Evolutionary conservation across 37 sponge, comb jelly and placozoan genomes (phyloP).

Genomic region (Haliclona indistincta): DNA sequence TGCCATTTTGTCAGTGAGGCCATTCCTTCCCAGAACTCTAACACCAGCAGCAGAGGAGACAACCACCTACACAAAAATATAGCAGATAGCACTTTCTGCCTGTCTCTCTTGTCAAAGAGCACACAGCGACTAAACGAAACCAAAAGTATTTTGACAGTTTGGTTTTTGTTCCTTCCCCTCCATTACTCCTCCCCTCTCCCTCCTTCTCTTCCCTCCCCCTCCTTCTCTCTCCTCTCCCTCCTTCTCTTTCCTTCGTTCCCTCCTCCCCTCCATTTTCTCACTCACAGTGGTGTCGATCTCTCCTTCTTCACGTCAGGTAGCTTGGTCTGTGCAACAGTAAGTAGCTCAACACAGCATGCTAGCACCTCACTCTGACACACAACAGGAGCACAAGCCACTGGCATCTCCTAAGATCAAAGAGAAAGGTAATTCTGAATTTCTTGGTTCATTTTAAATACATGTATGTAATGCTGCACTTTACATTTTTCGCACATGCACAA

Average conservation of each 20-base stretch:
- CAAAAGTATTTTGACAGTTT: neutral
- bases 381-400: slow-evolving; percentile 42
- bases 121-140: neutral
- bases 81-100: neutral
- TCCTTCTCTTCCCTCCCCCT: neutral
- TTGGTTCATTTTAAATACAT: neutral
- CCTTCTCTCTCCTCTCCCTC: neutral
- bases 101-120: neutral
- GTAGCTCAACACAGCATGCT: slow-evolving; percentile 13
- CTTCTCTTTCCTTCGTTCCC: neutral
- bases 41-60: slow-evolving; percentile 53
- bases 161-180: neutral
- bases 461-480: neutral
- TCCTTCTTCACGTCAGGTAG: slow-evolving; percentile 3
- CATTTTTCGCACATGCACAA: slow-evolving; percentile 2
- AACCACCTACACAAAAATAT: slow-evolving; percentile 57
- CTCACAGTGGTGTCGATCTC: neutral
- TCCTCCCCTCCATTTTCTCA: neutral
- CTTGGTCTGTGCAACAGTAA: slow-evolving; percentile 23
- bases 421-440: neutral
- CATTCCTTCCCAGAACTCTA: slow-evolving; percentile 76
- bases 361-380: slow-evolving; percentile 47
- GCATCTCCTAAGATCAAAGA: slow-evolving; percentile 48
- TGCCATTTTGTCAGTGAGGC: slow-evolving; percentile 10
- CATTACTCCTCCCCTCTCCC: neutral